Base-by-base conservation (phyloP, 2,888 invertebrate genomes). In the Isotomurus palustris region DNA sequence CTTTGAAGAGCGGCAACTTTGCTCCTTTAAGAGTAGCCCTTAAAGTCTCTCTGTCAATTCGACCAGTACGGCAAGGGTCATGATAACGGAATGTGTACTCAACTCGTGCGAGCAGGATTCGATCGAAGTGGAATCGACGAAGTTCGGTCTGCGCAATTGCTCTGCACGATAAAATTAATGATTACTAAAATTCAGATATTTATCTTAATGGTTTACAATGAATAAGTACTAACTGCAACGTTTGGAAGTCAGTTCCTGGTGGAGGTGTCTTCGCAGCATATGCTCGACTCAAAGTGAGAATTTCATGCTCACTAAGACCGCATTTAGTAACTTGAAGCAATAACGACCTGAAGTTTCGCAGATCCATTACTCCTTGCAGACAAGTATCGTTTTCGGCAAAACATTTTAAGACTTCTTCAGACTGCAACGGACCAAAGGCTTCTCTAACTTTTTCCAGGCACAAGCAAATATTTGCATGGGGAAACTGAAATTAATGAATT, bases 361-460 rank as follows among this genome's bases (percentile, higher is more conserved):
- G 43, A 45, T 64, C 66, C 47, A 64, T 59, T 0, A 68, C 64
- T 43, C 66, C 69, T 56, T 67, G 66, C 2, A 57, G 53, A 35
- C 59, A 60, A 14, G 60, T 60, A 47, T 64, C 68, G 58, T 63
- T 63, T 48, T 64, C 53, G 0, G 67, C 54, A 51, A 86, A 78
- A 72, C 86, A 86, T 73, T 84, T 82, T 0, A 84, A 81, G 6
- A 89, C 81, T 71, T 89, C 88, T 69, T 87, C 82, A 72, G 88
- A 87, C 72, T 88, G 89, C 28, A 83, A 81, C 0, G 84, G 80
- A 53, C 79, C 81, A 53, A 90, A 72, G n/a, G 78, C 80, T 58
- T 85, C 81, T 6, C 85, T 80, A 19, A 91, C 80, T 76, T 88
- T 88, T 40, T 82, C 79, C 83, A 89, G 83, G 62, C 90, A 86